Evolutionary conservation across 1,140 invertebrate species (phyloP), one percentile per base, ranked within the genome.

Genomic region (Drosophila parabipectinata): DNA sequence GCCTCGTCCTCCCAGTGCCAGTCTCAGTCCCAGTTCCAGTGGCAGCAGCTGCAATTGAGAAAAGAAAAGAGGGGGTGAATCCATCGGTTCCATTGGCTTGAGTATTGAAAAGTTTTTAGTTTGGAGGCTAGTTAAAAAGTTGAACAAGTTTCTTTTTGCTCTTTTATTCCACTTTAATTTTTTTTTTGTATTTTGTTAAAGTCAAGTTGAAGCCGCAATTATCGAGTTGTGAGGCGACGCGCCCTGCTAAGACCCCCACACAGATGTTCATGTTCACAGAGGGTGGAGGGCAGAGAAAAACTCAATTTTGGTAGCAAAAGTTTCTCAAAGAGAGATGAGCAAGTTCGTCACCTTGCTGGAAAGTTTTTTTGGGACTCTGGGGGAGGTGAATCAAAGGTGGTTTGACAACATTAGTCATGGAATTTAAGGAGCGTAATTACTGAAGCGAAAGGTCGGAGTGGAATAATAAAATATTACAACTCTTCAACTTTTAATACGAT

Each of bases 201-300:
- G 79, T 78, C 83, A 82, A 82, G 73, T 88, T 87, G 79, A 87
- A 88, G 83, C 78, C 82, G 79, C 82, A 82, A 88, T 87, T 83
- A 87, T 87, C 83, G 83, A 88, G 83, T 78, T 87, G 82, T 88
- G 78, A 88, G 74, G 39, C 82, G 67, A 62, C 52, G 56, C 58
- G 56, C 62, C 63, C 79, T 50, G 32, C 15, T 75, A 52, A 61
- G 66, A 55, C 51, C 59, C 53, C 30, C 71, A 68, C 53, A 34
- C 80, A 80, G 72, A 64, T 77, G 78, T 78, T 60, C 34, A 37
- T 45, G 57, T 71, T 81, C 81, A 62, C 26, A 28, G 14, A n/a
- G 37, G 12, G 12, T 14, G 39, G 53, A 21, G 37, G 39, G 21
- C 21, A 34, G 51, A 18, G 45, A 32, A 44, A 57, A 30, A 34